Base-by-base conservation (phyloP, 2,888 invertebrate species). In the Leptothorax acervorum region DNA sequence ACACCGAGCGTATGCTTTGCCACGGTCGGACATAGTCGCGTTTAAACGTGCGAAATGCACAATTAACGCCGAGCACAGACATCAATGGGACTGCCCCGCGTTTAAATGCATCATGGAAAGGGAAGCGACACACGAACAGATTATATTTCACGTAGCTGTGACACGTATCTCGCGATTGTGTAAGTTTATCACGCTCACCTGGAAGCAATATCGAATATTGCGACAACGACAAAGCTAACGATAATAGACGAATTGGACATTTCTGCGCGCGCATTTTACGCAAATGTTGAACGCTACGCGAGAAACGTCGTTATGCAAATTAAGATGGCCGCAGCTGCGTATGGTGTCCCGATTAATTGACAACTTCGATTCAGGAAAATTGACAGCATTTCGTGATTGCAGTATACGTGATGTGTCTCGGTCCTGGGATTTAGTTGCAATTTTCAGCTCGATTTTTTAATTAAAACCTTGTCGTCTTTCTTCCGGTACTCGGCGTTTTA, bases 31-130 rank as follows among this genome's bases (percentile, higher is more conserved):
- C 45, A 68, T 31, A 31, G 68, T 15, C 66, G 35, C 84, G 89
- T 90, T 90, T 88, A 90, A 68, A 90, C 89, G 89, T 83, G 85
- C 75, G 79, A 85, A 89, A 89, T 89, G 88, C 85, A 82, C 89
- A 87, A 89, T 90, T 90, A 89, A 88, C 87, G 84, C 74, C 60
- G 48, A 48, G 45, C 39, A 35, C 45, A 48, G 55, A 45, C 81
- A 57, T 71, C 79, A 81, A 81, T 81, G 79, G 39, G 18, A 81
- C 62, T 42, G 60, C 39, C 42, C 5, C 42, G 48, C 66, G 48
- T 62, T 42, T 45, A 23, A 74, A 60, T 23, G 65, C 76, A 51
- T 55, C 31, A 15, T 23, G 3, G 23, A 4, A 48, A 15, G 35
- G 28, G 42, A 18, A 31, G 18, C 35, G 11, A 35, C 31, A n/a